Evolutionary conservation across 2,113 vertebrate genomes (phyloP).

Genomic region (Python bivittatus): DNA sequence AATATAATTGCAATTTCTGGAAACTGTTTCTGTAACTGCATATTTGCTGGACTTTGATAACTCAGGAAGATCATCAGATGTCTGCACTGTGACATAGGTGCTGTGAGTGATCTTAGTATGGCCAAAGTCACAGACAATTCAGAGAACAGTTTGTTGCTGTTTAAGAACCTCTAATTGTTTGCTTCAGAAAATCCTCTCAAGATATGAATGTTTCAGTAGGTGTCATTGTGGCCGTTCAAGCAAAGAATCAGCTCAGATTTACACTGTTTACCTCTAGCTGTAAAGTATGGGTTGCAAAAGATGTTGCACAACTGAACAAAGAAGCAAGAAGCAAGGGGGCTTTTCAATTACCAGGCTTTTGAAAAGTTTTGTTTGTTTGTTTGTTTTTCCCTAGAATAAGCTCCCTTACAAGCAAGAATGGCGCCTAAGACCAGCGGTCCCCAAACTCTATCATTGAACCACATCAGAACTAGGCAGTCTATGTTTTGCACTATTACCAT

Average conservation of each 20-base stretch:
- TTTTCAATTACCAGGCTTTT: background rate
- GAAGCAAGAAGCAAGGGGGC: background rate
- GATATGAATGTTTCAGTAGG: background rate
- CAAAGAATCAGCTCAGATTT: background rate
- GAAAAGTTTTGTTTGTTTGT: background rate
- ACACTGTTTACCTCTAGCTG: background rate
- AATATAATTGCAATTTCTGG: background rate
- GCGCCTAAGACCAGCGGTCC: background rate
- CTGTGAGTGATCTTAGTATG: background rate
- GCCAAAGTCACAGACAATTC: slow-evolving; percentile 6
- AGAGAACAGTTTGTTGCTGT: background rate
- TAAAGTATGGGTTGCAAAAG: background rate
- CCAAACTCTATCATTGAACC: background rate
- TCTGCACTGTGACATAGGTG: background rate
- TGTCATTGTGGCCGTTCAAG: background rate
- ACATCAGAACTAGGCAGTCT: background rate
- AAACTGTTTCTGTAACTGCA: background rate
- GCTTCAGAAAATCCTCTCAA: background rate
- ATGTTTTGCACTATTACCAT: background rate
- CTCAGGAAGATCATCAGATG: background rate
- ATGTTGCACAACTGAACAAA: background rate
- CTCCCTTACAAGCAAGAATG: background rate
- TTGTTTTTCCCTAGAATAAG: too few species aligned
- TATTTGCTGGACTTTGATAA: background rate
- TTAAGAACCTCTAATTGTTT: background rate